Evolutionary conservation across 2,888 invertebrate genomes (phyloP).

Genomic region (Spilosoma lubricipeda): DNA sequence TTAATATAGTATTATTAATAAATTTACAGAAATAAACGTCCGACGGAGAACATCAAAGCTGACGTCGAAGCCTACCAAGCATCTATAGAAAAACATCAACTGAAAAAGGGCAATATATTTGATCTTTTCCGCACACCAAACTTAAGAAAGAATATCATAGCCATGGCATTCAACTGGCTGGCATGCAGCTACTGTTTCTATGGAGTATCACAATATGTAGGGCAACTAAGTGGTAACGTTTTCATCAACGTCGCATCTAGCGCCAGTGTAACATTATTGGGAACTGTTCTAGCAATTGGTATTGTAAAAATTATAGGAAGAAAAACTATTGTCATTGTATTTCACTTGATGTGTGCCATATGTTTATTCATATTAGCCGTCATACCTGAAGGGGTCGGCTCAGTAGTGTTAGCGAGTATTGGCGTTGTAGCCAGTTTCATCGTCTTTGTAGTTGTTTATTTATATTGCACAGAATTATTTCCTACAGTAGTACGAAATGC

Average conservation of each 20-base stretch:
- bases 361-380: conserved; percentile 88
- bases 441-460: conserved; percentile 94
- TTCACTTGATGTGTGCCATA: conserved; percentile 87
- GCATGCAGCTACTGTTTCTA: conserved; percentile 92
- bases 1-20: conserved; percentile 5
- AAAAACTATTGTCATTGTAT: conserved; percentile 87
- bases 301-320: conserved; percentile 89
- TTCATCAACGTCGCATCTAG: conserved; percentile 93
- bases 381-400: conserved; percentile 74
- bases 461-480: conserved; percentile 94
- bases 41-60: conserved; percentile 75
- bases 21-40: conserved; percentile 79
- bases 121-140: conserved; percentile 91
- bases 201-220: conserved; percentile 93
- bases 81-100: conserved; percentile 62
- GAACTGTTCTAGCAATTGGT: conserved; percentile 88
- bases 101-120: conserved; percentile 84
- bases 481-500: conserved; percentile 95
- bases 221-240: conserved; percentile 91
- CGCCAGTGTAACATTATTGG: conserved; percentile 87
- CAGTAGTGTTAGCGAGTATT: conserved; percentile 88
- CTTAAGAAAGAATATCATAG: conserved; percentile 89
- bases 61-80: conserved; percentile 74
- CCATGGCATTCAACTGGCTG: conserved; percentile 92
- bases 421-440: conserved; percentile 93